Evolutionary conservation across 2,888 invertebrate species (phyloP), one percentile per base, ranked within the genome.

Genomic region (Teleogryllus oceanicus): DNA sequence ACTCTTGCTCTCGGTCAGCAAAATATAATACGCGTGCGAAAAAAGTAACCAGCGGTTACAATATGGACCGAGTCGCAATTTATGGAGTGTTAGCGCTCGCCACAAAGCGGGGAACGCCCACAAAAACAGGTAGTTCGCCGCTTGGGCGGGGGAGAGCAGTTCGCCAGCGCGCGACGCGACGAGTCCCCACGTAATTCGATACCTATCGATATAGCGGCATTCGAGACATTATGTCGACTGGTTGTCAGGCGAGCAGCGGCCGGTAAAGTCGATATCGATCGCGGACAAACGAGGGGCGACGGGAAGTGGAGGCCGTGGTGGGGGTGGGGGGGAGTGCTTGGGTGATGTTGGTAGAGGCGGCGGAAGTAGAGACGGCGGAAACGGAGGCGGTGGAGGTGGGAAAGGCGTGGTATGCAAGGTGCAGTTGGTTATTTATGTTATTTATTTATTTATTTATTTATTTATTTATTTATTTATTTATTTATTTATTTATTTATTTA

Each of bases 381-480:
- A 13, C 62, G 62, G 13, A 13, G 62, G n/a, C 16, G 62, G 62
- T n/a, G 62, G 62, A 18, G 62, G 62, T 62, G 62, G 62, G 62
- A 62, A 62, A 62, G 1, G 13, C 62, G 3, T 13, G 62, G n/a
- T 5, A n/a, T 13, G 62, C 62, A 62, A n/a, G n/a, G 62, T 0
- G 16, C 62, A 37, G 5, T 8, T 8, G 8, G 37, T 1, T 0
- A 4, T n/a, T 51, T 51, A 11, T 51, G 1, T 51, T 51, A 51
- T 51, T 51, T 51, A 13, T 49, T 11, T 76, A 16, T 24, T 10
- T 76, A 76, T 76, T 24, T 76, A 76, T 76, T 24, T 76, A 76
- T 76, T 24, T 76, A 76, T 76, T 24, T 37, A 76, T 76, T 24
- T 76, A 76, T 76, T 24, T 76, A 76, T 24, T 24, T 24, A 24